Percentiles rank a stretch among this genome's conserved stretches.
These are phyloP conservation scores for Uloborus plumipes DNA, from an alignment of 2,888 invertebrate species.

Conservation along the genomic window DNA sequence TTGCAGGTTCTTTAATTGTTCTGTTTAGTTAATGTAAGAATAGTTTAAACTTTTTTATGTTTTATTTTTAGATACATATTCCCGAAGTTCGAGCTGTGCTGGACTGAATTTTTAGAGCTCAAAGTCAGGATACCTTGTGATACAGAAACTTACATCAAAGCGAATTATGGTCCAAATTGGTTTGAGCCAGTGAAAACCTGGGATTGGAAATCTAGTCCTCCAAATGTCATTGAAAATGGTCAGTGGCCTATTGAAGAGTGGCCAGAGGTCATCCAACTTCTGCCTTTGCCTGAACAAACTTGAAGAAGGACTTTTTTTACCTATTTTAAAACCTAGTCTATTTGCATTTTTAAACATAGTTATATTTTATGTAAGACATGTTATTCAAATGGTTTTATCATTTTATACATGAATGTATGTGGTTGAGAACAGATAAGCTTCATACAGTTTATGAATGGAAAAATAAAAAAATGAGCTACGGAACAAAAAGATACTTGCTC, in stretches of 20 bases:
- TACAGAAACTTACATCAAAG: slow-evolving; percentile 73
- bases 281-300: slow-evolving; percentile 66
- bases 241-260: slow-evolving; percentile 73
- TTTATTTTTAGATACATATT: slow-evolving; percentile 73
- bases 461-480: too few species aligned
- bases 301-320: slow-evolving; percentile 5
- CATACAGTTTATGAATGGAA: too few species aligned
- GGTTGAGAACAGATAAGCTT: not conserved
- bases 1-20: not conserved
- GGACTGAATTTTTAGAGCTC: slow-evolving; percentile 74
- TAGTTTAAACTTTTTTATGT: not conserved
- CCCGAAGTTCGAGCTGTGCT: slow-evolving; percentile 74
- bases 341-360: not conserved
- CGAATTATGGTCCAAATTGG: slow-evolving; percentile 75
- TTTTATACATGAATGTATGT: not conserved
- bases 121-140: slow-evolving; percentile 75
- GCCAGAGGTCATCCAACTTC: slow-evolving; percentile 72
- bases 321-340: not conserved
- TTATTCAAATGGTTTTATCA: not conserved
- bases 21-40: not conserved
- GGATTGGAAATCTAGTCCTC: slow-evolving; percentile 75
- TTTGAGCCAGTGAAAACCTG: slow-evolving; percentile 73
- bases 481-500: too few species aligned
- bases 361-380: not conserved
- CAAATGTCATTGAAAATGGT: slow-evolving; percentile 74